phyloP scores from a whole-genome alignment of 2,113 vertebrate species.

The Crotalus helleri region DNA sequence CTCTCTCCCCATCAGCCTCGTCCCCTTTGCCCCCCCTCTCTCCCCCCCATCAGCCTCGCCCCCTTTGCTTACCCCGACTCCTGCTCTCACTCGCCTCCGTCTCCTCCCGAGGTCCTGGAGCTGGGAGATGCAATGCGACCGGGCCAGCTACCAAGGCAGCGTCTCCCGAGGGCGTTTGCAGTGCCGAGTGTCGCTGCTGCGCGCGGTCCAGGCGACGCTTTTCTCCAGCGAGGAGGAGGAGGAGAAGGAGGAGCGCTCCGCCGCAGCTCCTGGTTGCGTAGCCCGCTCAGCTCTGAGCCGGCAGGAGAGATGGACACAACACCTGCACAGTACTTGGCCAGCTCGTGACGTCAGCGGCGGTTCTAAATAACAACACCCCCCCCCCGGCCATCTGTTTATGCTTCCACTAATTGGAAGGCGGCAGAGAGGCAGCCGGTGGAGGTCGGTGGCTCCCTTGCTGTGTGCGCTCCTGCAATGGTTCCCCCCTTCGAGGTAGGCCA shows the following conservation, averaged over 20 bases:
- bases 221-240: background rate
- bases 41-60: too few species aligned
- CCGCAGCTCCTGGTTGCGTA: background rate
- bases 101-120: background rate
- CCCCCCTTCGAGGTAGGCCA: background rate
- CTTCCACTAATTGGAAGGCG: background rate
- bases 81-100: background rate
- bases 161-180: background rate
- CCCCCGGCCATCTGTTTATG: background rate
- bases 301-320: background rate
- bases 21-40: too few species aligned
- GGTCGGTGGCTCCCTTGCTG: background rate
- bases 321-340: background rate
- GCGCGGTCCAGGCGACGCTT: background rate
- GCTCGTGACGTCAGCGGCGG: background rate
- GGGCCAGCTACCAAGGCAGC: background rate
- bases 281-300: background rate
- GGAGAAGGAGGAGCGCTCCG: background rate
- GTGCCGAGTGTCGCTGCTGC: background rate
- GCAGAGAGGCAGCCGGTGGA: background rate
- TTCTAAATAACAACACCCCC: background rate
- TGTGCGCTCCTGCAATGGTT: background rate
- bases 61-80: background rate
- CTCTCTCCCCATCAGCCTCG: too few species aligned
- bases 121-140: background rate